Conservation (phyloP, 2,888 invertebrate genomes). For the Habrosyne pyritoides region DNA sequence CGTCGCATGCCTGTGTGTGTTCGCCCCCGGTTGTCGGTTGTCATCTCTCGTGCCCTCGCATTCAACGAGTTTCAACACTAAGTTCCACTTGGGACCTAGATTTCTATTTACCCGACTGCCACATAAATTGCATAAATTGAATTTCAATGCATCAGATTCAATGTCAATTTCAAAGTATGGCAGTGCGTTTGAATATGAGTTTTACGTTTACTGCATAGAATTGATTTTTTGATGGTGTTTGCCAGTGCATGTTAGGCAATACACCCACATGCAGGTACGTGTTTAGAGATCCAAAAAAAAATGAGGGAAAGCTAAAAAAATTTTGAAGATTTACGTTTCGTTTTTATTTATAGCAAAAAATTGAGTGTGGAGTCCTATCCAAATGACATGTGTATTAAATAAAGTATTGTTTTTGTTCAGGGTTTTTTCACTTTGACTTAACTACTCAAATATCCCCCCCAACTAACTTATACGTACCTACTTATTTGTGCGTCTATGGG, state of each 20-base stretch:
- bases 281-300: constrained; percentile 32
- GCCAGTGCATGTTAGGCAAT: constrained; percentile 40
- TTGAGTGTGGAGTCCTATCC: constrained; percentile 51
- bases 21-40: constrained; percentile 23
- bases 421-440: neutral
- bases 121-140: no score
- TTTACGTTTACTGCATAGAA: neutral
- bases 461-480: no score
- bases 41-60: constrained; percentile 34
- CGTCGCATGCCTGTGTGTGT: constrained; percentile 15
- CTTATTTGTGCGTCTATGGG: neutral
- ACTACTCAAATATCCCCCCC: no score
- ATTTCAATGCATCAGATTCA: constrained; percentile 36
- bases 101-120: neutral
- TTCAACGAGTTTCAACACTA: constrained; percentile 11
- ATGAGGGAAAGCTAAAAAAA: constrained; percentile 46
- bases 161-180: constrained; percentile 38
- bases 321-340: constrained; percentile 60
- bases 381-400: constrained; percentile 4
- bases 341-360: constrained; percentile 51
- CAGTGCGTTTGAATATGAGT: constrained; percentile 15
- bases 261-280: constrained; percentile 51
- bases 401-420: neutral
- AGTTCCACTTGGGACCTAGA: neutral
- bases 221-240: constrained; percentile 13